These are phyloP conservation scores for Baccha elongata DNA, from an alignment of 2,888 invertebrate species.

Conservation along the genomic window DNA sequence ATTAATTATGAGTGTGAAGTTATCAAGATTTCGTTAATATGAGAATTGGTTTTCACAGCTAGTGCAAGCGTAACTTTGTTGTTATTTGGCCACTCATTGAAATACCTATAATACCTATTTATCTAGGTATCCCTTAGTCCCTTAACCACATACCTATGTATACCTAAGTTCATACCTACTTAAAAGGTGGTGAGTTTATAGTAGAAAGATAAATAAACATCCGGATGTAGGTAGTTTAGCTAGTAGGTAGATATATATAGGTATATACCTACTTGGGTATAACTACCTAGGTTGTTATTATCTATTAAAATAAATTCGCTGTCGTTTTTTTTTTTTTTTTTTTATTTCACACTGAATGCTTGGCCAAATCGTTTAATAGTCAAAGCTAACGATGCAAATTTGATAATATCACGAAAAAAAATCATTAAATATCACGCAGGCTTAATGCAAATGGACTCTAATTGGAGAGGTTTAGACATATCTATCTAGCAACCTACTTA, in stretches of 20 bases:
- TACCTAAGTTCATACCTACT: too few relatives aligned
- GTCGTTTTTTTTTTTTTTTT: slow-evolving; percentile 30
- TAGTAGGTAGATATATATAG: too few relatives aligned
- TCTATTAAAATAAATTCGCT: slow-evolving; percentile 61
- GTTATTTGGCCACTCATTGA: too few relatives aligned
- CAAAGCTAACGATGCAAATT: slow-evolving; percentile 52
- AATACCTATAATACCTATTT: too few relatives aligned
- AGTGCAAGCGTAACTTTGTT: not conserved
- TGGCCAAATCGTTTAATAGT: slow-evolving; percentile 57
- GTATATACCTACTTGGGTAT: not conserved
- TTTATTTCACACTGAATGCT: slow-evolving; percentile 67
- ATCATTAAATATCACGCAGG: slow-evolving; percentile 68
- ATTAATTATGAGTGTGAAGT: slow-evolving; percentile 62
- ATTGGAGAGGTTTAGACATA: slow-evolving; percentile 43
- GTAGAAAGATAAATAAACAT: too few relatives aligned
- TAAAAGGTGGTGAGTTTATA: too few relatives aligned
- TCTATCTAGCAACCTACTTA: not conserved
- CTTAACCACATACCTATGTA: too few relatives aligned
- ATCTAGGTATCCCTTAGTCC: too few relatives aligned
- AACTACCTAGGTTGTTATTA: slow-evolving; percentile 5
- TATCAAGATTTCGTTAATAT: slow-evolving; percentile 61
- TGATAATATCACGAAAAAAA: slow-evolving; percentile 63
- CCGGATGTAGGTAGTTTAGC: not conserved
- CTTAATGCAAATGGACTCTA: slow-evolving; percentile 55
- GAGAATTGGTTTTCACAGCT: slow-evolving; percentile 3